Base-by-base conservation (phyloP, 2,113 vertebrate genomes). In the Odontesthes bonariensis region DNA sequence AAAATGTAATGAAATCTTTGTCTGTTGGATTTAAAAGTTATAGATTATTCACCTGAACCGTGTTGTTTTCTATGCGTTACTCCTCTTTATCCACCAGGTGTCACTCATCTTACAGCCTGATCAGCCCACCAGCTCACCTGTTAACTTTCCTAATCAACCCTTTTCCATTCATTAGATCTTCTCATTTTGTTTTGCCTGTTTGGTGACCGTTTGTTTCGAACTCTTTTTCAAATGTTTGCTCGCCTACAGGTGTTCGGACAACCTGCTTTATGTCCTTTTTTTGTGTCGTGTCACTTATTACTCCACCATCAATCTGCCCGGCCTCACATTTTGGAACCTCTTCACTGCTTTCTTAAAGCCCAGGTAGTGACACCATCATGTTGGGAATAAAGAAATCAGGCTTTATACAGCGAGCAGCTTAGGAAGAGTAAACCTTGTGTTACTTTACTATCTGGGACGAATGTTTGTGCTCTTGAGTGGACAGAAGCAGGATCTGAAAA, bases 51-150 rank as follows among this genome's bases (percentile, higher is more conserved):
- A n/a, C n/a, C 35, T 38, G 35, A 38, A 35, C 35, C 8, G 35
- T 35, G 14, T 13, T 49, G 17, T 17, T 38, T 27, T 6, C 10
- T 12, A 8, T 67, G 64, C 22, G 40, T 22, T 19, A 31, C 8
- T n/a, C 51, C 5, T 9, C n/a, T 67, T 5, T 10, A 23, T 27
- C 33, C 64, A 67, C 14, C 35, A 67, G 64, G 53, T 38, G 64
- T 38, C 20, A 0, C 64, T 6, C 17, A 6, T 49, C 19, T 49
- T 19, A 16, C 1, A n/a, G 46, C 14, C 46, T 19, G 19, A 16
- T n/a, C 49, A 9, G 17, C 9, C 23, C 27, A 33, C 6, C 13
- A 35, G n/a, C 20, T 42, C 14, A 27, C 20, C 51, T 42, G 33
- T 17, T 47, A 3, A 31, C 31, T 11, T 16, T 35, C 6, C 17